Evolutionary conservation across 1,140 invertebrate species (phyloP).

Genomic region (Choristoneura fumiferana): DNA sequence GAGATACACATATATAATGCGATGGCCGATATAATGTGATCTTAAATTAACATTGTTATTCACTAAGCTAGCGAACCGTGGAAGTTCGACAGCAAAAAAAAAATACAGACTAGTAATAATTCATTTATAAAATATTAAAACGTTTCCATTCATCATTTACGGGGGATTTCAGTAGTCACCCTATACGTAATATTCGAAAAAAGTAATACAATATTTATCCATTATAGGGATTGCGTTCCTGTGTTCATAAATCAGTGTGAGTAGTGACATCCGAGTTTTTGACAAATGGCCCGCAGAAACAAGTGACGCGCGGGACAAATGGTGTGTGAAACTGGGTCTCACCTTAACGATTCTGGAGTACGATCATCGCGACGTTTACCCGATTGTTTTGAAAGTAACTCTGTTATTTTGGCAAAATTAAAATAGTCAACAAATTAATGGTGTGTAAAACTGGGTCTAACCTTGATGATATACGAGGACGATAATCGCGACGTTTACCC

Average conservation of each 20-base stretch:
- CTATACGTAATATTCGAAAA: slow-evolving; percentile 37
- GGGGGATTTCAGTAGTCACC: slow-evolving; percentile 31
- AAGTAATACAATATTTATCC: slow-evolving; percentile 72
- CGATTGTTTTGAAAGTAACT: slow-evolving; percentile 10
- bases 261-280: slow-evolving; percentile 65
- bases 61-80: too few species aligned
- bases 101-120: not conserved
- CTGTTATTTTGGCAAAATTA: too few species aligned
- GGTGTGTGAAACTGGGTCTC: slow-evolving; percentile 56
- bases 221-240: slow-evolving; percentile 65
- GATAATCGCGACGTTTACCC: slow-evolving; percentile 17
- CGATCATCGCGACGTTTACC: slow-evolving; percentile 16
- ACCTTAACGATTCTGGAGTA: slow-evolving; percentile 22
- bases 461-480: slow-evolving; percentile 19
- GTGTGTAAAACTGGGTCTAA: slow-evolving; percentile 54
- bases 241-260: slow-evolving; percentile 57
- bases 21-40: too few species aligned
- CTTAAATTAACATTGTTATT: too few species aligned
- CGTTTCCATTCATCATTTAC: slow-evolving; percentile 4
- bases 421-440: too few species aligned
- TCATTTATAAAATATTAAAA: not conserved
- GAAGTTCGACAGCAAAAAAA: too few species aligned
- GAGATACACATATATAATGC: too few species aligned
- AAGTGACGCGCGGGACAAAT: slow-evolving; percentile 61
- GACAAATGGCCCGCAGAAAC: slow-evolving; percentile 64